Evolutionary conservation across 2,888 invertebrate genomes (phyloP), one percentile per base, ranked within the genome.

Genomic region (Tipula unca): DNA sequence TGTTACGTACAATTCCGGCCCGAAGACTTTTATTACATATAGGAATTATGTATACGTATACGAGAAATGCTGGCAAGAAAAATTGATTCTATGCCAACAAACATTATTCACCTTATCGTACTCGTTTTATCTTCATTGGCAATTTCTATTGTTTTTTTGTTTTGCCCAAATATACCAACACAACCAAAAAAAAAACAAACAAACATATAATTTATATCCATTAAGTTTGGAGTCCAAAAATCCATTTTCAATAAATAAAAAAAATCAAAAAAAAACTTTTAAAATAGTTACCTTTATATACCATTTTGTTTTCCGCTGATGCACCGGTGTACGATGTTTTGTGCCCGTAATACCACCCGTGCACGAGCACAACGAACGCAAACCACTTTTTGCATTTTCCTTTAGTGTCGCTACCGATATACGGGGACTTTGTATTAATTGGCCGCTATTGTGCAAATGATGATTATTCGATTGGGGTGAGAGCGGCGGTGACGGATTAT

Each of bases 241-340:
- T 69, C 25, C 69, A 25, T 69, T 69, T 13, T 13, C 25, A 8
- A 69, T 25, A 69, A 54, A 69, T 10, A 69, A 48, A 48, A 48
- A 69, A 69, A 25, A 25, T 25, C 3, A 8, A 3, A 69, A 69
- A 48, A n/a, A 48, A 69, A 69, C 69, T 69, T 69, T 69, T 20
- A 25, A 69, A 83, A 83, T 32, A 83, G 32, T 83, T 83, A 83
- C 83, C 83, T 83, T 83, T 32, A 83, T 83, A 83, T 83, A 83
- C 83, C 83, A 83, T 32, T 35, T 29, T 32, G 83, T 83, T 29
- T 35, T 29, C 17, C 83, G 14, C 32, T 83, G 83, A 32, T 35
- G 83, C 35, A 83, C 83, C 83, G 83, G 83, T 17, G 32, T 83
- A 85, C 42, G 3, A 32, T 29, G 32, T 83, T 83, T 83, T 83